Percentiles rank a stretch among this genome's conserved stretches.
Evolutionary conservation across 2,113 vertebrate genomes (phyloP).

Genomic region (Oenanthe oenanthe): DNA sequence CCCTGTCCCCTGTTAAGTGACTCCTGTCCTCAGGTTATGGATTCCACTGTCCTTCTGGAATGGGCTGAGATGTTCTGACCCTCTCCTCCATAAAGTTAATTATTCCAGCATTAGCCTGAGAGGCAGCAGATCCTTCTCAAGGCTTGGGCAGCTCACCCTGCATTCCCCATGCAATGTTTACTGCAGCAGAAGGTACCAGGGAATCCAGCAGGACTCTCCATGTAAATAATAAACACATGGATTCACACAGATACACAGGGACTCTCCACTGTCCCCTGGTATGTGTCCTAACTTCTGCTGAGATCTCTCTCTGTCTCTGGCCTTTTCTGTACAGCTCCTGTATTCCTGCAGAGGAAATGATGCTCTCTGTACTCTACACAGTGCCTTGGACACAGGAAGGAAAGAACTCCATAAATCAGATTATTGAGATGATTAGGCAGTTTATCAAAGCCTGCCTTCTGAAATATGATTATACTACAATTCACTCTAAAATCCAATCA

Average conservation of each 20-base stretch:
- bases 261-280: background rate
- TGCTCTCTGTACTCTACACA: background rate
- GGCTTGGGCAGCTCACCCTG: background rate
- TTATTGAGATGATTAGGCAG: background rate
- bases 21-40: background rate
- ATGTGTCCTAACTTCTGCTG: rapidly evolving
- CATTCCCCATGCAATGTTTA: background rate
- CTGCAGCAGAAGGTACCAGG: background rate
- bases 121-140: background rate
- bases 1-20: background rate
- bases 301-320: background rate
- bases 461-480: background rate
- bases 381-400: background rate
- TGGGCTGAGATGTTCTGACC: background rate
- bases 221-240: background rate
- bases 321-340: background rate
- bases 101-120: background rate
- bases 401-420: background rate
- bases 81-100: background rate
- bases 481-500: background rate
- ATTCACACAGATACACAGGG: background rate
- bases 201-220: background rate
- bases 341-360: background rate
- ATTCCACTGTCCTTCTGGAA: background rate
- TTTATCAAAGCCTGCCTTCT: background rate